Evolutionary conservation across 2,113 vertebrate species (phyloP).

Genomic region (Heteronetta atricapilla): DNA sequence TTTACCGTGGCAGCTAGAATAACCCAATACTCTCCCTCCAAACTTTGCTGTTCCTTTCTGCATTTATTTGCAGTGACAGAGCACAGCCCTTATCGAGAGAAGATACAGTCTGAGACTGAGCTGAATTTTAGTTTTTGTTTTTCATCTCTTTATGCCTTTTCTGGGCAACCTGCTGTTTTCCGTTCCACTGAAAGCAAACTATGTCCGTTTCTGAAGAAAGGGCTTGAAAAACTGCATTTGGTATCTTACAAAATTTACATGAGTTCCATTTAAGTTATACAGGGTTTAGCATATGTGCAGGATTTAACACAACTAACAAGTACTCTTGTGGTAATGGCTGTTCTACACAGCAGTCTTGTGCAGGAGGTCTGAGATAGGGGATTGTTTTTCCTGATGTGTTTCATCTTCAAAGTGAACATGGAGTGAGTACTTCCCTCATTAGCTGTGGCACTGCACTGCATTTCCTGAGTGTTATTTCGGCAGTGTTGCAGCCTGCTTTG

Average conservation of each 20-base stretch:
- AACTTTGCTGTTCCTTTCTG: not conserved
- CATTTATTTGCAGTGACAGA: not conserved
- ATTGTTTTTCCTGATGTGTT: not conserved
- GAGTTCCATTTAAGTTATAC: not conserved
- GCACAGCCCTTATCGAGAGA: not conserved
- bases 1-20: not conserved
- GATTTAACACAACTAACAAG: not conserved
- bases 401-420: not conserved
- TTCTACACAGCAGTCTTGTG: not conserved
- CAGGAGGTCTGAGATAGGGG: not conserved
- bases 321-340: rapidly evolving
- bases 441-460: not conserved
- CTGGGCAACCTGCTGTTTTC: not conserved
- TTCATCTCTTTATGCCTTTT: not conserved
- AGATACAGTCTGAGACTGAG: not conserved
- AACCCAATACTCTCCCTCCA: not conserved
- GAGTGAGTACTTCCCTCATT: not conserved
- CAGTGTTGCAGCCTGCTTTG: not conserved
- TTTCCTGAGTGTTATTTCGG: not conserved
- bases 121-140: not conserved
- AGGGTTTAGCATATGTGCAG: rapidly evolving
- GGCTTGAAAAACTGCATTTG: not conserved
- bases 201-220: not conserved
- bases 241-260: not conserved
- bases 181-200: not conserved